Conservation (phyloP, 2,797 vertebrate genomes). For the Microctenopoma steveboyesi region DNA sequence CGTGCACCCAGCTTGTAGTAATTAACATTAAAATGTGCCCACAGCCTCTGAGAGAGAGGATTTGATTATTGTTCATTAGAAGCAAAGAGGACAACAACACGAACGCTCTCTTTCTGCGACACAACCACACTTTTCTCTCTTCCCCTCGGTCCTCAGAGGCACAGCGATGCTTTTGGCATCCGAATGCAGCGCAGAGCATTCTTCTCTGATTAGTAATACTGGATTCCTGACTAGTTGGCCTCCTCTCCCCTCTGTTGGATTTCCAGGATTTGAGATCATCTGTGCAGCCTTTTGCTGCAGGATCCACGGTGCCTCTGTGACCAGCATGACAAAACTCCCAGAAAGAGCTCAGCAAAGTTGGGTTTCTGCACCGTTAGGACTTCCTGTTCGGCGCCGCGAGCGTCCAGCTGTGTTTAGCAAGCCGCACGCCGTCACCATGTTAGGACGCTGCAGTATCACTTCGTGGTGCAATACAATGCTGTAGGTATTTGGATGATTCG, state of each 20-base stretch:
- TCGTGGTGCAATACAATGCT: neutral
- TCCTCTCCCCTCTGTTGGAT: conserved; percentile 61
- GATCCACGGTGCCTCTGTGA: conserved; percentile 33
- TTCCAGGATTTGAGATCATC: conserved; percentile 78
- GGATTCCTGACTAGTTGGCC: conserved; percentile 67
- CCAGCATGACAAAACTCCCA: conserved; percentile 29
- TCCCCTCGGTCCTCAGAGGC: conserved; percentile 17
- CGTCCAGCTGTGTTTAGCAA: neutral
- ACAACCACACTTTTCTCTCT: neutral
- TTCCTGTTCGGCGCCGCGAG: too few relatives aligned
- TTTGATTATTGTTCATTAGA: conserved; percentile 14
- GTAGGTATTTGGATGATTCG: conserved; percentile 36
- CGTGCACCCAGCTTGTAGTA: conserved; percentile 6
- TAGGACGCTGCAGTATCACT: neutral
- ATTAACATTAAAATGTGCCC: neutral
- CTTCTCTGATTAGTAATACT: conserved; percentile 77
- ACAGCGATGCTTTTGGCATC: conserved; percentile 32
- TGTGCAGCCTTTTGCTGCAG: conserved; percentile 69
- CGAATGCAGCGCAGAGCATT: conserved; percentile 67
- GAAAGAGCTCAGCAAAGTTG: conserved; percentile 16
- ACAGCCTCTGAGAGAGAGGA: neutral
- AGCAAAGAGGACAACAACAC: neutral
- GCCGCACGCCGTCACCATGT: neutral
- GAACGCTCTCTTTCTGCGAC: neutral
- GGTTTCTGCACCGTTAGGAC: neutral